These are phyloP conservation scores for Magallana ariakensis DNA, from an alignment of 1,140 invertebrate genomes.

Conservation along the genomic window DNA sequence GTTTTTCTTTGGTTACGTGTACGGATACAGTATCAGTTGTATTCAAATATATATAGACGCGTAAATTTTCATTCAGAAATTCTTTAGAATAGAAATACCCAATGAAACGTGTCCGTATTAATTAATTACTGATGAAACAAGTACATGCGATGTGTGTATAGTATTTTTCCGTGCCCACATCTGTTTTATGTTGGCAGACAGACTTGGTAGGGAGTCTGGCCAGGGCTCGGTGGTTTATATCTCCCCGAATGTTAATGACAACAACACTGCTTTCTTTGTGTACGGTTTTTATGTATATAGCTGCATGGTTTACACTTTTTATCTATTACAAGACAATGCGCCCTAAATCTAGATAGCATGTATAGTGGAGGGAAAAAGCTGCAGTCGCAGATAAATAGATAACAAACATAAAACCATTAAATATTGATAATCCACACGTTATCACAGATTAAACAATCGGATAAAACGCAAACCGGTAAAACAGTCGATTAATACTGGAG, in stretches of 20 bases:
- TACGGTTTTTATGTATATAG: neutral
- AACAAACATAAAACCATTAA: neutral
- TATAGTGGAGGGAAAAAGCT: neutral
- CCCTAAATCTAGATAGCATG: neutral
- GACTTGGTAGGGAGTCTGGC: neutral
- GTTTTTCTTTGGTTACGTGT: too few species aligned
- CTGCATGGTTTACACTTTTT: neutral
- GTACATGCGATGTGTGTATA: neutral
- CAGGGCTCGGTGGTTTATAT: neutral
- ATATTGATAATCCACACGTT: conserved; percentile 20
- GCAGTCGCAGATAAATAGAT: conserved; percentile 11
- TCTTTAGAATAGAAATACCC: too few species aligned
- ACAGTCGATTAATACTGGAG: neutral
- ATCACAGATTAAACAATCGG: conserved; percentile 21
- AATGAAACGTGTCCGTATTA: neutral
- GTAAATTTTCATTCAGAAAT: too few species aligned
- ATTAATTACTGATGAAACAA: conserved; percentile 8
- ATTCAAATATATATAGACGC: too few species aligned
- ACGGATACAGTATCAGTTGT: too few species aligned
- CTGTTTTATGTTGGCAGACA: conserved; percentile 22
- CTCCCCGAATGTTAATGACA: neutral
- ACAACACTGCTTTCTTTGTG: neutral
- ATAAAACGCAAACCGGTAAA: neutral
- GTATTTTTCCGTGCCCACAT: neutral
- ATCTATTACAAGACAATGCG: neutral